These are phyloP conservation scores for Octonoba sinensis DNA, from an alignment of 2,888 invertebrate species.

Conservation along the genomic window DNA sequence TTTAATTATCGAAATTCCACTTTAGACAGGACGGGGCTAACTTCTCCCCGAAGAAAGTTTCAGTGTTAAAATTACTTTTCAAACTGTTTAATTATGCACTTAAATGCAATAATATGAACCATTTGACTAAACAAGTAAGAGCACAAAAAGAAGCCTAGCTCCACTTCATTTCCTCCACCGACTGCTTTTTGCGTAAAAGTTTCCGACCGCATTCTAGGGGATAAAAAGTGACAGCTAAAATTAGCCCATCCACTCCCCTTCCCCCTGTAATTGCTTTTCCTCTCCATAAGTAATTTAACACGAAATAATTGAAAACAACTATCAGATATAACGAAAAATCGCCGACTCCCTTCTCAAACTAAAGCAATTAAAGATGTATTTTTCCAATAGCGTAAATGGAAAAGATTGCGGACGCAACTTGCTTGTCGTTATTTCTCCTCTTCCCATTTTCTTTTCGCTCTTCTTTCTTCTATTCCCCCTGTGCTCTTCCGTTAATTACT, in stretches of 20 bases:
- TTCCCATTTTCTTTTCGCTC: not conserved
- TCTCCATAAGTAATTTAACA: constrained; percentile 54
- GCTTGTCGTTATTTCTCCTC: not conserved
- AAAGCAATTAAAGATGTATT: constrained; percentile 58
- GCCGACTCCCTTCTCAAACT: constrained; percentile 6
- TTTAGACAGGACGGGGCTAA: too few relatives aligned
- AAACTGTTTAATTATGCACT: too few relatives aligned
- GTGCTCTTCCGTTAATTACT: constrained; percentile 18
- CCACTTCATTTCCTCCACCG: not conserved
- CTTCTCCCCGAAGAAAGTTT: too few relatives aligned
- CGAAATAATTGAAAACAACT: constrained; percentile 57
- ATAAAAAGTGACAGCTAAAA: constrained; percentile 47
- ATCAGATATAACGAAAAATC: not conserved
- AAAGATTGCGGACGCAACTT: constrained; percentile 10
- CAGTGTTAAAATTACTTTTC: too few relatives aligned
- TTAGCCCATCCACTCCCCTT: constrained; percentile 36
- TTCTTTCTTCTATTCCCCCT: not conserved
- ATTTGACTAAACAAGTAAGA: too few relatives aligned
- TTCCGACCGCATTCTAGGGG: constrained; percentile 10
- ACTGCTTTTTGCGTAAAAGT: constrained; percentile 4
- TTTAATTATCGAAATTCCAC: too few relatives aligned
- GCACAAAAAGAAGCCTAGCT: not conserved
- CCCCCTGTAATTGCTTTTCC: constrained; percentile 48
- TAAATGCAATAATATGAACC: too few relatives aligned
- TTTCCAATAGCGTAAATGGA: constrained; percentile 52